These are phyloP conservation scores for Falco rusticolus DNA, from an alignment of 2,797 vertebrate species.

Conservation along the genomic window DNA sequence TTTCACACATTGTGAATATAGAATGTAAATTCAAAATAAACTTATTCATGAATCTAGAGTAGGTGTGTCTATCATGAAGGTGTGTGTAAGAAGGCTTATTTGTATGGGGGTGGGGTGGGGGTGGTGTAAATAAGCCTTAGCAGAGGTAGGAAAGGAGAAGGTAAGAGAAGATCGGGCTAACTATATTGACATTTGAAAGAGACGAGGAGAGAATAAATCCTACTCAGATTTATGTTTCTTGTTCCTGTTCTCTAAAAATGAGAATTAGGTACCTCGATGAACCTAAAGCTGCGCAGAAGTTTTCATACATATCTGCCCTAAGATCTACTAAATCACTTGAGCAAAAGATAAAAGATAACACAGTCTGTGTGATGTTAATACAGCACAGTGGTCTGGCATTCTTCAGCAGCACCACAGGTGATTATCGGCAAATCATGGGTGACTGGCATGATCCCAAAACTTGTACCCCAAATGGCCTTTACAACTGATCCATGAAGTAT, in stretches of 20 bases:
- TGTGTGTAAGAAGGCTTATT: background rate
- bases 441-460: background rate
- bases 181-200: background rate
- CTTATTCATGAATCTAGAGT: background rate
- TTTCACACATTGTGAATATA: background rate
- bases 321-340: constrained; percentile 17
- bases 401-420: constrained; percentile 18
- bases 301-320: background rate
- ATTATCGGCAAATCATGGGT: constrained; percentile 37
- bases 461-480: constrained; percentile 20
- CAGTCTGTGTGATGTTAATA: constrained; percentile 18
- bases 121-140: background rate
- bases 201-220: background rate
- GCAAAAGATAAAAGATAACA: background rate
- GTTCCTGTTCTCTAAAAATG: background rate
- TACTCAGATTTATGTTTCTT: background rate
- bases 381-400: constrained; percentile 26
- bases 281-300: background rate
- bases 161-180: background rate
- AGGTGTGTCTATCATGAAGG: background rate
- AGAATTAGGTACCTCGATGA: background rate
- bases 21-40: constrained; percentile 3
- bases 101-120: too few species aligned
- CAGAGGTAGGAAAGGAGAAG: background rate
- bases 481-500: background rate